These are phyloP conservation scores for Megalurothrips usitatus DNA, from an alignment of 2,888 invertebrate genomes.

Conservation along the genomic window DNA sequence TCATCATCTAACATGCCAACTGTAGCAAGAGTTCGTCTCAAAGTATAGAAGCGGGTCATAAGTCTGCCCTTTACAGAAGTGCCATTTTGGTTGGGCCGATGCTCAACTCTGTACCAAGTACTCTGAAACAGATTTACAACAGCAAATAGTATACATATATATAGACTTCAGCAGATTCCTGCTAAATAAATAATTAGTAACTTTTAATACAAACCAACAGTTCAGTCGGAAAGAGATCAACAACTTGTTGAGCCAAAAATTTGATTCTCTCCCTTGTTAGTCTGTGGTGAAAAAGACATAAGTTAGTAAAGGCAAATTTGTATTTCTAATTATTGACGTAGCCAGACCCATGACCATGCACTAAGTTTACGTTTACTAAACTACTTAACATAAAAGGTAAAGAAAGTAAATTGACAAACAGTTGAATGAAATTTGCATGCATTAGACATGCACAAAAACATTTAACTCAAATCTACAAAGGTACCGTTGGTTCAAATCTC, in stretches of 20 bases:
- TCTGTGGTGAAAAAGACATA: not conserved
- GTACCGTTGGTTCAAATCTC: not conserved
- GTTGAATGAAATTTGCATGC: not conserved
- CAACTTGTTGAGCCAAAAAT: not conserved
- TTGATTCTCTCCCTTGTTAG: not conserved
- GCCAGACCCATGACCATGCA: too few relatives aligned
- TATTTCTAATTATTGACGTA: too few relatives aligned
- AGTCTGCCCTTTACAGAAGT: not conserved
- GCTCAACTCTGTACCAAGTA: not conserved
- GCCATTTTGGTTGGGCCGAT: not conserved
- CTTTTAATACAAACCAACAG: not conserved
- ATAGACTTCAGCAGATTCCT: not conserved
- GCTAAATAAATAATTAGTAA: not conserved
- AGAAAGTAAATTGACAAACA: not conserved
- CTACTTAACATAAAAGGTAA: not conserved
- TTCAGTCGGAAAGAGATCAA: not conserved
- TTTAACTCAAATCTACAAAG: too few relatives aligned
- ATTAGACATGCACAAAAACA: not conserved
- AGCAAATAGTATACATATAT: not conserved
- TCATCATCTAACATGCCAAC: not conserved
- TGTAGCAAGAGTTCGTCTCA: not conserved
- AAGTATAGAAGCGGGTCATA: not conserved
- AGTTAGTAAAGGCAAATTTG: too few relatives aligned
- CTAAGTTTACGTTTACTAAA: too few relatives aligned
- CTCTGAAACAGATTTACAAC: not conserved